A percentile compares a stretch with the other conserved stretches of the same genome.
Evolutionary conservation across 2,113 vertebrate genomes (phyloP).

Genomic region (Platanista minor): DNA sequence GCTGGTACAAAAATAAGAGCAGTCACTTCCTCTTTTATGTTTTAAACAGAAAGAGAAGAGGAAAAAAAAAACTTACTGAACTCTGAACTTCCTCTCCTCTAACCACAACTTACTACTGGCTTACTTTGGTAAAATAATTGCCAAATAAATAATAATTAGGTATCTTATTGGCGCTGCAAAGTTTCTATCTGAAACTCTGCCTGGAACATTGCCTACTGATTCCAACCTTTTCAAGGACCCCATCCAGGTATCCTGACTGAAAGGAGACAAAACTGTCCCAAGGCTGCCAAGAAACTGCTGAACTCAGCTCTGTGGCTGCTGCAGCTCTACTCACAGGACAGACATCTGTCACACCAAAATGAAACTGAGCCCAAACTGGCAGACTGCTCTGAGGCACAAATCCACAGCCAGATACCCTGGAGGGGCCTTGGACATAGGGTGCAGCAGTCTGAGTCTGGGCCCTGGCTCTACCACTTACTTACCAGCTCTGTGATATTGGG

Average conservation of each 20-base stretch:
- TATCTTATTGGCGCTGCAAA: background rate
- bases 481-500: background rate
- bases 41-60: background rate
- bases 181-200: background rate
- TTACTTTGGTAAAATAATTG: slow-evolving; percentile 43
- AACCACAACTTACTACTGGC: slow-evolving; percentile 72
- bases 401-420: background rate
- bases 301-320: background rate
- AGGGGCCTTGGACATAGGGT: background rate
- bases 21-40: slow-evolving; percentile 68
- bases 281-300: background rate
- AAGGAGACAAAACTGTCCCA: background rate
- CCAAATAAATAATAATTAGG: background rate
- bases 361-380: background rate
- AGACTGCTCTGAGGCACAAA: background rate
- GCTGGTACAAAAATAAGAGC: slow-evolving; percentile 41
- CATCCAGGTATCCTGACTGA: background rate
- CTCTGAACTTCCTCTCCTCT: slow-evolving; percentile 70
- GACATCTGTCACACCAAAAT: background rate
- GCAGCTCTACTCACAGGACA: background rate
- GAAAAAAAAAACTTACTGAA: slow-evolving; percentile 28
- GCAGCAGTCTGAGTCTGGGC: background rate
- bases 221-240: background rate
- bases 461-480: background rate
- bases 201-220: background rate